Conservation (phyloP, 2,888 invertebrate species). For the Cryptocheilus praepositus region DNA sequence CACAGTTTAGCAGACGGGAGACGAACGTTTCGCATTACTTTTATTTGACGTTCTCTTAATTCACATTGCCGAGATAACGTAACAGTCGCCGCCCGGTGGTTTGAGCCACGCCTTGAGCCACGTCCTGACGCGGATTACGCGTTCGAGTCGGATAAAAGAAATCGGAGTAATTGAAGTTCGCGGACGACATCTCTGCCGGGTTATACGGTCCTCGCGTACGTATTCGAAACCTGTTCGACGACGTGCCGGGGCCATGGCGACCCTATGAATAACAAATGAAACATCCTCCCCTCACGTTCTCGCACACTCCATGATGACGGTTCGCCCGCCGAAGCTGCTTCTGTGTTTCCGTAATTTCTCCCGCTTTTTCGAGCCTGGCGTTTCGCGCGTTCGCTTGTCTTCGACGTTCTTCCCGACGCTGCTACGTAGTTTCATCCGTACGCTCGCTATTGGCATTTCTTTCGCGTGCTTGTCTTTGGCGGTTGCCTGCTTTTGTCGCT, state of each 20-base stretch:
- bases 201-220: conserved; percentile 31
- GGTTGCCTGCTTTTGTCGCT: no score
- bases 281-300: neutral
- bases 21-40: no score
- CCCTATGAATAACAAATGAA: conserved; percentile 58
- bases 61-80: no score
- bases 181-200: conserved; percentile 4
- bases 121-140: conserved; percentile 7
- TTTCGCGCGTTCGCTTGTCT: neutral
- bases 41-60: no score
- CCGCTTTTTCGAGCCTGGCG: neutral
- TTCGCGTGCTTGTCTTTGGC: no score
- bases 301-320: neutral
- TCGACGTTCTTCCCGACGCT: neutral
- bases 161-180: conserved; percentile 43
- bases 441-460: no score
- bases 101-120: no score
- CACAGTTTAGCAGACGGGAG: no score
- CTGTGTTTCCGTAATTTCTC: neutral
- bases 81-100: no score
- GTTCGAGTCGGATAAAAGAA: conserved; percentile 28
- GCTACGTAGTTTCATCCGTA: no score
- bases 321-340: neutral
- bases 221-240: conserved; percentile 47
- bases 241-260: conserved; percentile 45